phyloP scores from a whole-genome alignment of 2,888 invertebrate species.

The Cactoblastis cactorum region DNA sequence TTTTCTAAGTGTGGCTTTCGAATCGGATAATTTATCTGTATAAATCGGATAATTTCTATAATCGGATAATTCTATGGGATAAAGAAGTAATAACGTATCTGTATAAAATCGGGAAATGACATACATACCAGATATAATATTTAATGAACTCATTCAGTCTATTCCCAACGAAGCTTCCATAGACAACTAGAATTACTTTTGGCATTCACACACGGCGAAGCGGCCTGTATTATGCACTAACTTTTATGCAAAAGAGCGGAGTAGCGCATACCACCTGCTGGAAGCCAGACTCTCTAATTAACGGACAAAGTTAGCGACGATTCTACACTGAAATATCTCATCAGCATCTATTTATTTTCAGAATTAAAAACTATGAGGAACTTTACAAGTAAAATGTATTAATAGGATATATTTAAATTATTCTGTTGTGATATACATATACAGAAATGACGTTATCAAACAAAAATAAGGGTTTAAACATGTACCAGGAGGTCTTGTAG shows the following conservation, averaged over 20 bases:
- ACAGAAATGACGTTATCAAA: too few relatives aligned
- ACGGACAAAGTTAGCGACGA: constrained; percentile 49
- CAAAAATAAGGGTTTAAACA: too few relatives aligned
- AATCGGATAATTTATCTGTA: too few relatives aligned
- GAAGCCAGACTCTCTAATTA: constrained; percentile 47
- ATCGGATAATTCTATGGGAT: too few relatives aligned
- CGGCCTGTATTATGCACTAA: constrained; percentile 17
- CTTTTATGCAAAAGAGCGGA: constrained; percentile 24
- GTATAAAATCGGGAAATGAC: not conserved
- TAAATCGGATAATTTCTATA: too few relatives aligned
- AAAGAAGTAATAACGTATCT: too few relatives aligned
- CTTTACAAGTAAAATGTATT: too few relatives aligned
- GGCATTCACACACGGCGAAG: constrained; percentile 13
- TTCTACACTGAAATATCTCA: not conserved
- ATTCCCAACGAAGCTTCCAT: constrained; percentile 20
- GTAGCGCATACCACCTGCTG: constrained; percentile 52
- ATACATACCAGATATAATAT: too few relatives aligned
- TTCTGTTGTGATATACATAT: too few relatives aligned
- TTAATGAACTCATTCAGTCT: constrained; percentile 8
- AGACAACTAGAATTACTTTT: constrained; percentile 29
- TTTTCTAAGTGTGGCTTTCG: too few relatives aligned
- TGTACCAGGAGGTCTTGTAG: too few relatives aligned
- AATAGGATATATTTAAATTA: too few relatives aligned
- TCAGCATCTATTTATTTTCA: not conserved
- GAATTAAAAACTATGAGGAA: not conserved